A percentile compares a stretch with the other conserved stretches of the same genome.
These are phyloP conservation scores for Nibea coibor DNA, from an alignment of 2,113 vertebrate species.

Conservation along the genomic window DNA sequence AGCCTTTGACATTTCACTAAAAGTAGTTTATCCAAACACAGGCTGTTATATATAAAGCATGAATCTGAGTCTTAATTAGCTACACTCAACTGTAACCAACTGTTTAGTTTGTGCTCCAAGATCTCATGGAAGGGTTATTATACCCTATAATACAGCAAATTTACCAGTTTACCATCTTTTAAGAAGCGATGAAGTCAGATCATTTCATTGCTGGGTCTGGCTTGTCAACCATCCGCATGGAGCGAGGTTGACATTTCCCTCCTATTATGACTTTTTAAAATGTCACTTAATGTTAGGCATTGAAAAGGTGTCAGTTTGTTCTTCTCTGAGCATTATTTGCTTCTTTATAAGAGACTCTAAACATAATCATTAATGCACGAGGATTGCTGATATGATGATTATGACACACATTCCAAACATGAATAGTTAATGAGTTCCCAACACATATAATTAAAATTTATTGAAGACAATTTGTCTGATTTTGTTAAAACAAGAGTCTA, in stretches of 20 bases:
- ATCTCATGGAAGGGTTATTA: background rate
- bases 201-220: no score
- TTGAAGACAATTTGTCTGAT: background rate
- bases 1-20: background rate
- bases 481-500: background rate
- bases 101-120: background rate
- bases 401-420: background rate
- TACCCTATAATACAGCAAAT: background rate
- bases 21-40: background rate
- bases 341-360: background rate
- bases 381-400: background rate
- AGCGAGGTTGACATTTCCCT: no score
- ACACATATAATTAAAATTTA: background rate
- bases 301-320: no score
- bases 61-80: background rate
- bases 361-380: background rate
- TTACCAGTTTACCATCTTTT: no score
- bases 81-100: background rate
- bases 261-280: no score
- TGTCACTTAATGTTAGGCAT: no score
- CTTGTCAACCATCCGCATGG: no score
- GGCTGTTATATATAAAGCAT: background rate
- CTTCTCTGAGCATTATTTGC: no score
- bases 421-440: background rate
- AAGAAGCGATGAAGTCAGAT: no score